Percentiles rank a stretch among this genome's conserved stretches.
Evolutionary conservation across 2,888 invertebrate species (phyloP).

Genomic region (Bhutanitis thaidina): DNA sequence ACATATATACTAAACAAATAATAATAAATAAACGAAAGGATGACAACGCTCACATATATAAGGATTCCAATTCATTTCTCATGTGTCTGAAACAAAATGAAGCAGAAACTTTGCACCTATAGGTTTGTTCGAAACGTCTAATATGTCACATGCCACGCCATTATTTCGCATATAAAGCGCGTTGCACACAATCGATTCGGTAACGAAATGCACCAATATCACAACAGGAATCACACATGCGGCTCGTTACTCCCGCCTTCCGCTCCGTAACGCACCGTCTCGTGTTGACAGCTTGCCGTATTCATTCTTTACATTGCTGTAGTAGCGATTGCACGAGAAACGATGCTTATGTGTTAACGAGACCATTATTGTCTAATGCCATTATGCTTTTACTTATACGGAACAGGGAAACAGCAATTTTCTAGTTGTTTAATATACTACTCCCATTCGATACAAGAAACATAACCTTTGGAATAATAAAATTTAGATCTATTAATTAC

Average conservation of each 20-base stretch:
- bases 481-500: too few relatives aligned
- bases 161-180: slow-evolving; percentile 28
- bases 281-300: slow-evolving; percentile 40
- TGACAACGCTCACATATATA: too few relatives aligned
- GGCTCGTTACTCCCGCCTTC: slow-evolving; percentile 33
- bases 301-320: slow-evolving; percentile 28
- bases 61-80: too few relatives aligned
- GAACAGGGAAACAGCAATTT: too few relatives aligned
- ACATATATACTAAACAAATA: too few relatives aligned
- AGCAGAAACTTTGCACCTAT: background rate
- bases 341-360: too few relatives aligned
- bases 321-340: slow-evolving; percentile 20
- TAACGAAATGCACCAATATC: slow-evolving; percentile 45
- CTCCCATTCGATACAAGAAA: too few relatives aligned
- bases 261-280: slow-evolving; percentile 25
- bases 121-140: slow-evolving; percentile 22
- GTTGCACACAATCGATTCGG: slow-evolving; percentile 32
- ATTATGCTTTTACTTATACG: too few relatives aligned
- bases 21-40: too few relatives aligned
- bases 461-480: too few relatives aligned
- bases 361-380: too few relatives aligned
- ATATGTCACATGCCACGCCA: slow-evolving; percentile 27
- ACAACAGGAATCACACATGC: slow-evolving; percentile 50
- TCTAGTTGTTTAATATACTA: too few relatives aligned
- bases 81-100: background rate